A percentile compares a stretch with the other conserved stretches of the same genome.
Evolutionary conservation across 1,140 invertebrate species (phyloP).

Genomic region (Microplitis mediator): DNA sequence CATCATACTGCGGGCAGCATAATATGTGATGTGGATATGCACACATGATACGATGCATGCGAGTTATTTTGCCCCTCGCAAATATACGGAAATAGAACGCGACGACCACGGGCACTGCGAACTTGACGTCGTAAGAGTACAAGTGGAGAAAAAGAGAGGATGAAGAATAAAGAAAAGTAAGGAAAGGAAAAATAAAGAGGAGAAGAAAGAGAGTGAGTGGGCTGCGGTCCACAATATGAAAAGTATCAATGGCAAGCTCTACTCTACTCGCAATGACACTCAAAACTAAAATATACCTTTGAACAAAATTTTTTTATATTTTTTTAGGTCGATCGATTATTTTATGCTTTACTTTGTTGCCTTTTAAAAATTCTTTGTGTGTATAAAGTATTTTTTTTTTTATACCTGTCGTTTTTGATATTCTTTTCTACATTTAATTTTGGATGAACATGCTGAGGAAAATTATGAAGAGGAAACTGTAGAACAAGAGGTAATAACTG

Average conservation of each 20-base stretch:
- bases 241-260: background rate
- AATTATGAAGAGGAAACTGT: no score
- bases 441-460: no score
- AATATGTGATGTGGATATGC: background rate
- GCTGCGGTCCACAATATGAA: background rate
- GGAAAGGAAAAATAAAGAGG: background rate
- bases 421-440: no score
- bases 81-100: conserved; percentile 27
- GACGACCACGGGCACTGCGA: conserved; percentile 21
- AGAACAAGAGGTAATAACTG: no score
- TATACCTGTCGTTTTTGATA: no score
- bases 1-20: background rate
- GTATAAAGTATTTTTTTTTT: no score
- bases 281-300: no score
- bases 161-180: background rate
- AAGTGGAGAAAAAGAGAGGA: conserved; percentile 11
- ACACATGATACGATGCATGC: background rate
- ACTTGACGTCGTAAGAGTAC: conserved; percentile 19
- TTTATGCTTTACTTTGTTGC: no score
- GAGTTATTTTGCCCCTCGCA: conserved; percentile 9
- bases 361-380: no score
- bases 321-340: no score
- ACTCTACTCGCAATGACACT: no score
- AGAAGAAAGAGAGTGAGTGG: background rate
- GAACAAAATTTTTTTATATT: no score